These are phyloP conservation scores for Actinemys pallida DNA, from an alignment of 2,113 vertebrate species.

Conservation along the genomic window DNA sequence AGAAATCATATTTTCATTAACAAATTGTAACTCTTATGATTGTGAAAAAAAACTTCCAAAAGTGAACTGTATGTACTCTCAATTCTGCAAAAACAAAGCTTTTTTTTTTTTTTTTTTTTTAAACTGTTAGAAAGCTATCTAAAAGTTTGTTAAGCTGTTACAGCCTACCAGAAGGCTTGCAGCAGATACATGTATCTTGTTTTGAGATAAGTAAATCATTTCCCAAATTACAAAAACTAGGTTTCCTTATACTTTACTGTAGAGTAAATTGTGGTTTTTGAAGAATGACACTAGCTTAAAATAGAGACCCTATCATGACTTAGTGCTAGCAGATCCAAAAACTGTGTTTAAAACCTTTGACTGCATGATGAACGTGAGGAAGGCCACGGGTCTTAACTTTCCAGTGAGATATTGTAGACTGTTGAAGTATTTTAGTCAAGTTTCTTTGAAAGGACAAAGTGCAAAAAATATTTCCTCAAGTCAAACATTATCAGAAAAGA, in stretches of 20 bases:
- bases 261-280: not conserved
- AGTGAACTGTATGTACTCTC: not conserved
- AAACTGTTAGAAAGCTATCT: no score
- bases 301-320: not conserved
- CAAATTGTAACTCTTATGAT: not conserved
- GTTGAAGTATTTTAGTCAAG: not conserved
- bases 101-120: no score
- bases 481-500: not conserved
- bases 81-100: no score
- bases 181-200: not conserved
- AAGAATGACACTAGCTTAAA: not conserved
- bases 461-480: not conserved
- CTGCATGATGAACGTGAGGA: no score
- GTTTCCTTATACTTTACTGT: not conserved
- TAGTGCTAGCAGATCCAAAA: not conserved
- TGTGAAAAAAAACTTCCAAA: not conserved
- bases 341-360: not conserved
- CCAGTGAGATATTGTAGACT: not conserved
- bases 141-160: no score
- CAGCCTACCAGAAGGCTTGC: no score
- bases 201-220: not conserved
- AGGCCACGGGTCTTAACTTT: not conserved
- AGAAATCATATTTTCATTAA: no score
- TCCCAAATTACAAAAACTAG: not conserved
- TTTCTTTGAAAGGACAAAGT: not conserved